A percentile compares a stretch with the other conserved stretches of the same genome.
phyloP scores from a whole-genome alignment of 1,140 invertebrate species.

The Drosophila tristis region DNA sequence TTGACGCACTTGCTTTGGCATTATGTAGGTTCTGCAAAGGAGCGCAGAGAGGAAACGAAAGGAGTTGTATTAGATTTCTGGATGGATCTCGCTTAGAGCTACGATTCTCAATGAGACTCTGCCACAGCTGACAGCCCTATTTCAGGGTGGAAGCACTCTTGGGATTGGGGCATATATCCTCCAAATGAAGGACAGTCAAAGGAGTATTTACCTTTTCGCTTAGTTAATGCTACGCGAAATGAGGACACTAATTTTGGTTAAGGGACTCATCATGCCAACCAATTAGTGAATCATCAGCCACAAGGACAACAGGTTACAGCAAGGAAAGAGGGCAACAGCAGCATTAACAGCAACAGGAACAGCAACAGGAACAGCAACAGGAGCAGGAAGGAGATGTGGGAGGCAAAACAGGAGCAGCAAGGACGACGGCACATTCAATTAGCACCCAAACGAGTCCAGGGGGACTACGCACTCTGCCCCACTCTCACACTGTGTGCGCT shows the following conservation, averaged over 20 bases:
- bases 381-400: neutral
- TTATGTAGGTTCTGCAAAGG: constrained; percentile 33
- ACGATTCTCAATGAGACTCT: too few relatives aligned
- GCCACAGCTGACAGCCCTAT: too few relatives aligned
- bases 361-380: constrained; percentile 2
- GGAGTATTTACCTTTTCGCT: constrained; percentile 1
- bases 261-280: neutral
- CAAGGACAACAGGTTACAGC: constrained; percentile 36
- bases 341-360: neutral
- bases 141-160: too few relatives aligned
- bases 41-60: neutral
- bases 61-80: neutral
- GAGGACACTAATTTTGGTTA: constrained; percentile 10
- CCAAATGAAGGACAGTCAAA: too few relatives aligned
- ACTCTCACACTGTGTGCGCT: constrained; percentile 1
- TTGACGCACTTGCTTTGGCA: constrained; percentile 49
- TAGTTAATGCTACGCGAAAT: constrained; percentile 3
- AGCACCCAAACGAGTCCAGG: constrained; percentile 32
- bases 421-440: constrained; percentile 40
- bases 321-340: neutral
- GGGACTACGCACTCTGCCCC: constrained; percentile 11
- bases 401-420: constrained; percentile 2
- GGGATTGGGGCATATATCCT: too few relatives aligned
- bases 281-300: constrained; percentile 30
- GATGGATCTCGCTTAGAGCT: neutral